phyloP scores from a whole-genome alignment of 2,888 invertebrate genomes.

The Andricus curvator region DNA sequence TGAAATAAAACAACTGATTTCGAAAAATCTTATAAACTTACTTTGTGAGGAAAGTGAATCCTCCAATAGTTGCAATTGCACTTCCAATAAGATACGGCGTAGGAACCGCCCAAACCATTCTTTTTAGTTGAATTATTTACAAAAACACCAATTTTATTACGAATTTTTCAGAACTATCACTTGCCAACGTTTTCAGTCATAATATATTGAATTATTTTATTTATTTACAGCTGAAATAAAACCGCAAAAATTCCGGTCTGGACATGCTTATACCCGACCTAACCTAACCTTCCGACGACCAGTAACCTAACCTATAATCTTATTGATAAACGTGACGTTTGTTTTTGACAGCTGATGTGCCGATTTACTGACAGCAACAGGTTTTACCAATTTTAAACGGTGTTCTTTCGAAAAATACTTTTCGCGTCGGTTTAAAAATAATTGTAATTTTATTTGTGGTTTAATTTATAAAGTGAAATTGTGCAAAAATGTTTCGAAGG shows the following conservation, averaged over 20 bases:
- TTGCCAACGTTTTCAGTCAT: not conserved
- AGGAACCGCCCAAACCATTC: constrained; percentile 25
- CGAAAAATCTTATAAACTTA: constrained; percentile 6
- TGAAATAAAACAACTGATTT: not conserved
- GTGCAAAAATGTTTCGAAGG: constrained; percentile 6
- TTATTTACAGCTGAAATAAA: not conserved
- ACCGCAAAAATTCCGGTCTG: not conserved
- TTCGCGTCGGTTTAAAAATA: not conserved
- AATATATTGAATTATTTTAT: not conserved
- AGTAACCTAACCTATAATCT: not conserved
- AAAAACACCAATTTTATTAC: not conserved
- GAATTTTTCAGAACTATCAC: not conserved
- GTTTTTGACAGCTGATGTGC: not conserved
- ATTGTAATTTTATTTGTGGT: not conserved
- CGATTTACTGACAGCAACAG: not conserved
- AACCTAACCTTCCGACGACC: not conserved
- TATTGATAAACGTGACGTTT: not conserved
- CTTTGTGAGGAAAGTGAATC: constrained; percentile 45
- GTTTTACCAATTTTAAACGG: not conserved
- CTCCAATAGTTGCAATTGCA: constrained; percentile 42
- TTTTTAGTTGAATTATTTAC: not conserved
- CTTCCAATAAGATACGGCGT: constrained; percentile 42
- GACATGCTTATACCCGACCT: not conserved
- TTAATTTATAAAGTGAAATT: not conserved
- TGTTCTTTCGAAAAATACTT: not conserved